These are phyloP conservation scores for Iphiclides podalirius DNA, from an alignment of 2,888 invertebrate genomes.

Conservation along the genomic window DNA sequence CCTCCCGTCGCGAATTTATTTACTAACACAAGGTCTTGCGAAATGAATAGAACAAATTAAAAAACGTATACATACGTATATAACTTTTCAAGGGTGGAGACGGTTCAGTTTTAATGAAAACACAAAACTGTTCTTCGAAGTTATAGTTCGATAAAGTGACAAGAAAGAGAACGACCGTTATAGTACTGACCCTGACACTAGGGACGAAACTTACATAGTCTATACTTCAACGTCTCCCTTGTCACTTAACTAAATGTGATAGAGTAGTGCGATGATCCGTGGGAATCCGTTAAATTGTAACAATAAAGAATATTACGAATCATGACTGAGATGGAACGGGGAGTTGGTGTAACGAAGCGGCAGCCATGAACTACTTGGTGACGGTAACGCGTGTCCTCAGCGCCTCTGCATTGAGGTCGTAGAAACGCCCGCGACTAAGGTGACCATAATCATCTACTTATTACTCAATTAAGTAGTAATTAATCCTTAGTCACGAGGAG, in stretches of 20 bases:
- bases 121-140: too few species aligned
- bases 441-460: conserved; percentile 38
- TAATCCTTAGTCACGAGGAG: too few species aligned
- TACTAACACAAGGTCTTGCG: conserved; percentile 10
- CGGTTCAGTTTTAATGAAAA: too few species aligned
- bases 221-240: neutral
- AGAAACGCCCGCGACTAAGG: conserved; percentile 37
- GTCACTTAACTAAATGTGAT: neutral
- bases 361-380: conserved; percentile 61
- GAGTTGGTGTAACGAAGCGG: conserved; percentile 62
- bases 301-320: conserved; percentile 26
- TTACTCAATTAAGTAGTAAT: too few species aligned
- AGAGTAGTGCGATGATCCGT: conserved; percentile 23
- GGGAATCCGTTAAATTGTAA: conserved; percentile 30
- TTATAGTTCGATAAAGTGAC: too few species aligned
- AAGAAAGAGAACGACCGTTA: too few species aligned
- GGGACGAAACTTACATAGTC: too few species aligned
- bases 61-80: too few species aligned
- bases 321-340: conserved; percentile 26
- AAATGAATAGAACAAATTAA: too few species aligned
- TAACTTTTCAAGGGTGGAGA: too few species aligned
- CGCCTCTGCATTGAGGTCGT: conserved; percentile 65
- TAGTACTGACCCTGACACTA: too few species aligned
- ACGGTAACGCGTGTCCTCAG: conserved; percentile 50
- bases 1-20: conserved; percentile 6